Evolutionary conservation across 2,797 vertebrate genomes (phyloP), one percentile per base, ranked within the genome.

Genomic region (Pipistrellus pipistrellus): DNA sequence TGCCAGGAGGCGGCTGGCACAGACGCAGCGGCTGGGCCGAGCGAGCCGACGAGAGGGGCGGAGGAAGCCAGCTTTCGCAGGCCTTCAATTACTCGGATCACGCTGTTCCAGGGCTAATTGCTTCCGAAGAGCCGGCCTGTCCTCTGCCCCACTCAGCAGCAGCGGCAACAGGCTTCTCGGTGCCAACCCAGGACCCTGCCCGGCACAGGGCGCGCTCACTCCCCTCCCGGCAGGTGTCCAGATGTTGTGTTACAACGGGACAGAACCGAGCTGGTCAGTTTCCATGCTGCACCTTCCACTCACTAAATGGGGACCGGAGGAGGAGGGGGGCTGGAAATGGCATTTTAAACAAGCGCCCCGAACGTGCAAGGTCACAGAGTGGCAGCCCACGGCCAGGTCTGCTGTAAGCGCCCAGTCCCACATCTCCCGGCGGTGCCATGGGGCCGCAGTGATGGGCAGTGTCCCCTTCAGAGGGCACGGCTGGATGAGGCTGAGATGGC

Each of bases 271-370:
- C 0, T 13, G 75, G n/a, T 41, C 13, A 8, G 4, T 20, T n/a
- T 53, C 66, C 10, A 14, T 0, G 4, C 35, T 46, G 44, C 4
- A 12, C 20, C 23, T 62, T 46, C 44, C 12, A 15, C 25, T 32
- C 27, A 20, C 18, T 9, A 30, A 80, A n/a, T 41, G 25, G 4
- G 85, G 41, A 15, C 27, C 44, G 0, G 38, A 85, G 55, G 53
- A 20, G 3, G 18, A 13, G 81, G 4, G 25, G 81, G 32, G 20
- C 57, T 25, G 8, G 62, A 82, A 48, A 84, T 20, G 46, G 32
- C 57, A 21, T n/a, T 80, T 82, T 69, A 89, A 90, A 91, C 55
- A 46, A 91, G 81, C 20, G 46, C 48, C 69, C 53, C 27, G 46
- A 41, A 88, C 18, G 21, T 15, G 20, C 35, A 17, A 23, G 10